Conservation (phyloP, 2,888 invertebrate species). For the Pachymerium ferrugineum region DNA sequence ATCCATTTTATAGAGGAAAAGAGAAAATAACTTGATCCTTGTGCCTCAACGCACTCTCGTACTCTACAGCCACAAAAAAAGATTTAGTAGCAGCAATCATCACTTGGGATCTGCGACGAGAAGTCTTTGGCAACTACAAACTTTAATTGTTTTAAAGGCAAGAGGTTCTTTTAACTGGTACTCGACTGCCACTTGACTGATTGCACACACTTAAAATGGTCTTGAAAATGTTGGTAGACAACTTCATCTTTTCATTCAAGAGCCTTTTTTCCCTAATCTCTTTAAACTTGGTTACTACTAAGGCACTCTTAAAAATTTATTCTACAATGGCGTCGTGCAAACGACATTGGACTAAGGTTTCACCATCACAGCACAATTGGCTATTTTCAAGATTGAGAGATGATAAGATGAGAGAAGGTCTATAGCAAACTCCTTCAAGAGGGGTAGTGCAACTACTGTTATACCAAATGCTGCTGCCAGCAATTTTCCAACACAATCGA, state of each 20-base stretch:
- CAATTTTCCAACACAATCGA: constrained; percentile 22
- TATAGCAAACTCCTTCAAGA: neutral
- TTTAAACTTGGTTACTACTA: too few relatives aligned
- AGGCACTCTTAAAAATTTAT: neutral
- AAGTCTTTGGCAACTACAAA: neutral
- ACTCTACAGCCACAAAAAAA: constrained; percentile 11
- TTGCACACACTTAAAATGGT: neutral
- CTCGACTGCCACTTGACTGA: neutral
- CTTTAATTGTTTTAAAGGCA: constrained; percentile 25
- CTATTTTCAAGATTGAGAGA: constrained; percentile 19
- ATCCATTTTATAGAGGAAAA: constrained; percentile 27
- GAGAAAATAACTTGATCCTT: constrained; percentile 24
- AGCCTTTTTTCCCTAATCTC: neutral
- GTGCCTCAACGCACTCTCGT: constrained; percentile 8
- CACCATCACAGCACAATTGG: constrained; percentile 19
- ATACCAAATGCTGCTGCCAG: constrained; percentile 22
- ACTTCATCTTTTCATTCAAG: neutral
- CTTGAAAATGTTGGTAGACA: neutral
- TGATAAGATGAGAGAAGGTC: constrained; percentile 8
- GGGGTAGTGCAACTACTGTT: neutral
- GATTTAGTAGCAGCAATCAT: constrained; percentile 22
- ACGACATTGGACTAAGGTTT: constrained; percentile 6
- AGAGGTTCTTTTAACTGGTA: neutral
- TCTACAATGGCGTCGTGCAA: constrained; percentile 5
- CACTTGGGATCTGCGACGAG: constrained; percentile 4